Conservation (phyloP, 2,888 invertebrate species). For the Pyrrhosoma nymphula region DNA sequence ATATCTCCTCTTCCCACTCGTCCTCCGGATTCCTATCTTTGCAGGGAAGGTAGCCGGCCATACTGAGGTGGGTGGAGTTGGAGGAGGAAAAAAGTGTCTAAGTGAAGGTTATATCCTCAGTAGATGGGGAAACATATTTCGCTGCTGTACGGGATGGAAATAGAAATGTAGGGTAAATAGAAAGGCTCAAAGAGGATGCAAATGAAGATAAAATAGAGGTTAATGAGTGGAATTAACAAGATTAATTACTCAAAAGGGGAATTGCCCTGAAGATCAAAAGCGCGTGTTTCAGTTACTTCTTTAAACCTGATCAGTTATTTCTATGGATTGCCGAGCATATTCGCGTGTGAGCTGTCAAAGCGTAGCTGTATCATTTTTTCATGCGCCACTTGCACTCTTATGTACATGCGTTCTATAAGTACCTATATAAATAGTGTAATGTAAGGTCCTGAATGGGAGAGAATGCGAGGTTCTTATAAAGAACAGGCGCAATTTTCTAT, state of each 20-base stretch:
- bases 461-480: too few species aligned
- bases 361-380: too few species aligned
- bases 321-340: too few species aligned
- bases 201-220: too few species aligned
- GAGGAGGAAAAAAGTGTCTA: background rate
- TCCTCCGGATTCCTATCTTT: background rate
- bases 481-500: too few species aligned
- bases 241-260: background rate
- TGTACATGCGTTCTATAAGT: too few species aligned
- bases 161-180: background rate
- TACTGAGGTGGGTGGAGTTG: background rate
- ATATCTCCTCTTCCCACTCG: background rate
- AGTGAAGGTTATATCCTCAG: background rate
- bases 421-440: too few species aligned
- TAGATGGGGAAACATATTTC: background rate
- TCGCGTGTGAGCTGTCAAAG: too few species aligned
- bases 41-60: background rate
- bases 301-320: too few species aligned
- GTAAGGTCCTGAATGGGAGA: too few species aligned
- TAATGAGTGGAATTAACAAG: background rate
- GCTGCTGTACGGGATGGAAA: background rate
- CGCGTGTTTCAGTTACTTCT: background rate
- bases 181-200: too few species aligned
- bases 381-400: too few species aligned
- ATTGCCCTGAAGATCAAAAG: background rate